These are phyloP conservation scores for Callipepla californica DNA, from an alignment of 2,113 vertebrate species.

Conservation along the genomic window DNA sequence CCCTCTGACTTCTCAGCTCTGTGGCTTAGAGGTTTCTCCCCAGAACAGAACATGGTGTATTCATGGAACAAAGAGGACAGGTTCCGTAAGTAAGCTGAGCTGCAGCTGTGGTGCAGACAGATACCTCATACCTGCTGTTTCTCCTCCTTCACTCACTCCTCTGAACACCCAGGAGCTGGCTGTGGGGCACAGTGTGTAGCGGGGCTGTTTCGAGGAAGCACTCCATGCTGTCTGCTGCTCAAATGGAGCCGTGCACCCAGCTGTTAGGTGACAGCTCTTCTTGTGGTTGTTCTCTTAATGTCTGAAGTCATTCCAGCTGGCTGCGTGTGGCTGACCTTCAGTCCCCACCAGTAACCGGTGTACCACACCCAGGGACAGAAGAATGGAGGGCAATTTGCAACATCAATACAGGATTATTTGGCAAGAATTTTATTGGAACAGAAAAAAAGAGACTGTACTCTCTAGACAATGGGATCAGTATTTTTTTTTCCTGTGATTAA, in stretches of 20 bases:
- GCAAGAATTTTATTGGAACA: not conserved
- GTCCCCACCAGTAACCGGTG: not conserved
- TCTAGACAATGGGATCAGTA: too few relatives aligned
- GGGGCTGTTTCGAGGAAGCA: not conserved
- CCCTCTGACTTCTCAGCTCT: not conserved
- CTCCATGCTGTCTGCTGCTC: not conserved
- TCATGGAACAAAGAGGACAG: not conserved
- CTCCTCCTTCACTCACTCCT: not conserved
- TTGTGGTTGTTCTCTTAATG: not conserved
- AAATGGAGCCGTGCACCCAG: accelerated
- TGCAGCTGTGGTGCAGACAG: not conserved
- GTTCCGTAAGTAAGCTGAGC: not conserved
- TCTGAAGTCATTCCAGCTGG: not conserved
- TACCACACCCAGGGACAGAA: not conserved
- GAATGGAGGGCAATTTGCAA: not conserved
- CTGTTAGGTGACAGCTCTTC: not conserved
- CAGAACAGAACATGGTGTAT: not conserved
- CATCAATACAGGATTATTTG: accelerated
- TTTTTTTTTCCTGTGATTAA: not conserved
- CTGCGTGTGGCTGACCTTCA: not conserved
- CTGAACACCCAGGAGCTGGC: not conserved
- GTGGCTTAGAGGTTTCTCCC: not conserved
- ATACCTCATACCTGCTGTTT: not conserved
- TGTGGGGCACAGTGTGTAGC: not conserved
- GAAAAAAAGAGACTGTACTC: not conserved